phyloP scores from a whole-genome alignment of 2,797 vertebrate species.

The Lithobates sylvaticus region DNA sequence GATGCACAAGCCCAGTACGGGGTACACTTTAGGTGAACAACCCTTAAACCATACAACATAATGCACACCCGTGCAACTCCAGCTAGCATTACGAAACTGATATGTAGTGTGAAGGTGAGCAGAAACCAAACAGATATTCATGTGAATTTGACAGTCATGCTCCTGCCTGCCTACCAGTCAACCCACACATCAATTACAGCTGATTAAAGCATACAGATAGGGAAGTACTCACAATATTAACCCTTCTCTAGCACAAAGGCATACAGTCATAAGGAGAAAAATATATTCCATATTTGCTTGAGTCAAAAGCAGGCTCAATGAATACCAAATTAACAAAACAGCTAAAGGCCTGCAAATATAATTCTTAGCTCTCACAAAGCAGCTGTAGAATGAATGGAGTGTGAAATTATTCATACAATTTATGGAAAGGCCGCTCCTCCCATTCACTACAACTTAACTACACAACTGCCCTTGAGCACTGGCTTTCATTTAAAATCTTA shows the following conservation, averaged over 20 bases:
- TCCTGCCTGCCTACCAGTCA: not conserved
- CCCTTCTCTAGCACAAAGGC: not conserved
- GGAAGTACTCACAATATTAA: not conserved
- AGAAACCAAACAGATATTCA: not conserved
- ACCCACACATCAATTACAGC: not conserved
- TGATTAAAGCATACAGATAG: not conserved
- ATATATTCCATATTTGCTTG: too few relatives aligned
- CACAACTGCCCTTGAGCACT: not conserved
- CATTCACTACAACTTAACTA: not conserved
- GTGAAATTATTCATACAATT: constrained; percentile 2
- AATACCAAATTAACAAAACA: not conserved
- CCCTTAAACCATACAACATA: too few relatives aligned
- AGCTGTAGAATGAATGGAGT: constrained; percentile 1
- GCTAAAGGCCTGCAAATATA: not conserved
- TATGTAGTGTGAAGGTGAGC: not conserved
- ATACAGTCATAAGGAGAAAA: not conserved
- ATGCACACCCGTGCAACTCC: not conserved
- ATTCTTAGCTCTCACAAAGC: not conserved
- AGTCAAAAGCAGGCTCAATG: not conserved
- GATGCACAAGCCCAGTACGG: not conserved
- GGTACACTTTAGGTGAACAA: too few relatives aligned
- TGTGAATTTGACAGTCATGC: not conserved
- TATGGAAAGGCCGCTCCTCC: not conserved
- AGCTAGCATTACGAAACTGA: not conserved
- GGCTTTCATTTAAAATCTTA: not conserved